Percentiles rank a stretch among this genome's conserved stretches.
Conservation (phyloP, 2,113 vertebrate species). For the Marmota monax region DNA sequence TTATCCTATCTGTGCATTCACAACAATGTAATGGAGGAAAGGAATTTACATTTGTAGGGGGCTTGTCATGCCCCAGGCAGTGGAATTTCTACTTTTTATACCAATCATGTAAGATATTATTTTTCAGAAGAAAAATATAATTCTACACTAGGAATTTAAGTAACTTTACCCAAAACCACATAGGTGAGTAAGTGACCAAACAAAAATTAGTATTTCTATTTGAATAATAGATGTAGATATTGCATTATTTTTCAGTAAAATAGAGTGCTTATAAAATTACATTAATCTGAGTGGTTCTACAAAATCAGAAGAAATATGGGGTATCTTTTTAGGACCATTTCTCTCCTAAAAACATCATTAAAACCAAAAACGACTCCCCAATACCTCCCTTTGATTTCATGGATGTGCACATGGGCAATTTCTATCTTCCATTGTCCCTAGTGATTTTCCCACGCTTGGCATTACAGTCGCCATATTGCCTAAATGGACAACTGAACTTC, state of each 20-base stretch:
- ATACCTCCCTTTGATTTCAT: background rate
- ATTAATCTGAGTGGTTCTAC: background rate
- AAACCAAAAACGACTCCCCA: background rate
- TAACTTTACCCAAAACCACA: background rate
- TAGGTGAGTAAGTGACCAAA: background rate
- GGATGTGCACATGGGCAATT: background rate
- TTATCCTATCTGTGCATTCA: background rate
- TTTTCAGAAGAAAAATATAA: background rate
- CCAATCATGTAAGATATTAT: background rate
- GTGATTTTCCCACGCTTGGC: background rate
- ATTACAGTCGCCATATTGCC: background rate
- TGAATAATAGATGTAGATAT: background rate
- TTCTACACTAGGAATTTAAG: background rate
- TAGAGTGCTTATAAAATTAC: background rate
- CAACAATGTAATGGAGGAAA: background rate
- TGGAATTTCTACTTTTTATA: background rate
- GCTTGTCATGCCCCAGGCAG: background rate
- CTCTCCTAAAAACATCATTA: background rate
- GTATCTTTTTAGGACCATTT: background rate
- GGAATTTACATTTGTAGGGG: background rate
- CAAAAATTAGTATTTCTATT: slow-evolving; percentile 1
- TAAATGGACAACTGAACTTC: background rate
- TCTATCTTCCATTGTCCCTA: background rate
- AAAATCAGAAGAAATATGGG: background rate
- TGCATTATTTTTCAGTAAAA: slow-evolving; percentile 25